These are phyloP conservation scores for Pseudolaguvia tuberculata DNA, from an alignment of 2,113 vertebrate genomes.

Conservation along the genomic window DNA sequence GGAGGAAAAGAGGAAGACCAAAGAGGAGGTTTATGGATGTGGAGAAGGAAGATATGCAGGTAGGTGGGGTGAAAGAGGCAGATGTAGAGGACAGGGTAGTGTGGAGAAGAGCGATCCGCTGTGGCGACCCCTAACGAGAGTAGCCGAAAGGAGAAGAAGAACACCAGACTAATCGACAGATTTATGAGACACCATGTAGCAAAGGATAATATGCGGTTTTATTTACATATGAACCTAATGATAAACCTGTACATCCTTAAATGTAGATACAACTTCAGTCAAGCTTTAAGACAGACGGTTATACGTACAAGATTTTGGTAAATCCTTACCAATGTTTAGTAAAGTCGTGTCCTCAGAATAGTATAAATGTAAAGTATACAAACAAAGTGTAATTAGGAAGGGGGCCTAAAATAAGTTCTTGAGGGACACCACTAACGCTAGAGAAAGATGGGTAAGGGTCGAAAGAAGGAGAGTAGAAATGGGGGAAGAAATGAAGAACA, in stretches of 20 bases:
- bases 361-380: neutral
- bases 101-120: too few relatives aligned
- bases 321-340: neutral
- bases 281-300: neutral
- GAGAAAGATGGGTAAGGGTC: too few relatives aligned
- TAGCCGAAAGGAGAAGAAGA: too few relatives aligned
- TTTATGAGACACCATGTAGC: neutral
- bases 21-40: too few relatives aligned
- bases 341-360: neutral
- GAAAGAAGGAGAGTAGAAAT: too few relatives aligned
- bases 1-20: too few relatives aligned
- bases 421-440: neutral
- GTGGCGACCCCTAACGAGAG: too few relatives aligned
- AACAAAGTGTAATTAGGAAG: neutral
- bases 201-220: slow-evolving; percentile 9
- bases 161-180: neutral
- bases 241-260: neutral
- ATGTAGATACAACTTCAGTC: neutral
- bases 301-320: neutral
- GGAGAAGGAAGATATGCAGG: too few relatives aligned
- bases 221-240: neutral
- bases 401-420: neutral
- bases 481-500: neutral
- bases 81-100: too few relatives aligned
- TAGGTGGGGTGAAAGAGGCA: too few relatives aligned